A percentile compares a stretch with the other conserved stretches of the same genome.
These are phyloP conservation scores for Anser brachyrhynchus DNA, from an alignment of 2,113 vertebrate genomes.

Conservation along the genomic window DNA sequence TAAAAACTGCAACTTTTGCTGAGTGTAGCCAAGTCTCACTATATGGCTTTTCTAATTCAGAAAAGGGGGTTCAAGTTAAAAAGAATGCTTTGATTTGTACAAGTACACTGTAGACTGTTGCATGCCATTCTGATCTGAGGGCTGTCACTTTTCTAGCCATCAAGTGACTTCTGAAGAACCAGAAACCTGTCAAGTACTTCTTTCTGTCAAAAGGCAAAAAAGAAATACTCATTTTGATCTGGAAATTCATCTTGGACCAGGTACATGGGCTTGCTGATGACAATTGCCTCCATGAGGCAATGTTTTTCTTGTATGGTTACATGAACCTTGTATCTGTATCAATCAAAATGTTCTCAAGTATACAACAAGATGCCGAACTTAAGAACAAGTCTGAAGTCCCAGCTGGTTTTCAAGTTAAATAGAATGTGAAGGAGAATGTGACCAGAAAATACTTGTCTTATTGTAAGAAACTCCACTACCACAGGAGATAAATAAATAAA, in stretches of 20 bases:
- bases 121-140: conserved; percentile 34
- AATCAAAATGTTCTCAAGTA: conserved; percentile 56
- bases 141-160: conserved; percentile 63
- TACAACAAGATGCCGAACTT: conserved; percentile 46
- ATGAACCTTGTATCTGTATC: conserved; percentile 47
- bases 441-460: conserved; percentile 11
- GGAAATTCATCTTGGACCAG: conserved; percentile 62
- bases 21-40: neutral
- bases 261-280: conserved; percentile 49
- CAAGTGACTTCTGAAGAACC: conserved; percentile 62
- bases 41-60: conserved; percentile 4
- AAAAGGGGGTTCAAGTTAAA: conserved; percentile 25
- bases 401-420: conserved; percentile 40
- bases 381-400: conserved; percentile 39
- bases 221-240: conserved; percentile 64
- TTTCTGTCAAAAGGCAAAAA: conserved; percentile 59
- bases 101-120: conserved; percentile 57
- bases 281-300: conserved; percentile 39
- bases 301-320: conserved; percentile 48
- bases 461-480: neutral
- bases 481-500: neutral
- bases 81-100: conserved; percentile 61
- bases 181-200: conserved; percentile 56
- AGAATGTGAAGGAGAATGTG: conserved; percentile 23
- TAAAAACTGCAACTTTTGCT: neutral